Conservation (phyloP, 2,888 invertebrate genomes). For the Ochropleura plecta region DNA sequence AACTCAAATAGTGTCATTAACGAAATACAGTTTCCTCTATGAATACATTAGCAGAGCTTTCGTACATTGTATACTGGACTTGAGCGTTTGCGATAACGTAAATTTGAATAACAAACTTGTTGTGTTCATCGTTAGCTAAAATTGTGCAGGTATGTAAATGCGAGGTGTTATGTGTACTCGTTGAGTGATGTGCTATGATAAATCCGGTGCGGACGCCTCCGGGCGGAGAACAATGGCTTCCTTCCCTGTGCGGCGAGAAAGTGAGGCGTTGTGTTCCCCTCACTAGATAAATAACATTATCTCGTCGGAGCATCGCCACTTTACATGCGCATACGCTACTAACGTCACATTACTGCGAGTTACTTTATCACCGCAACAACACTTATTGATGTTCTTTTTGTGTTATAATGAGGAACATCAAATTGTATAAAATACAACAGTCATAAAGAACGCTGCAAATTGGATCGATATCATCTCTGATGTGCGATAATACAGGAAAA, state of each 20-base stretch:
- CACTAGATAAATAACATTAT: conserved; percentile 79
- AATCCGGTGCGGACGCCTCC: conserved; percentile 73
- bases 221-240: conserved; percentile 78
- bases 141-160: conserved; percentile 76
- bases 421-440: conserved; percentile 53
- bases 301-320: conserved; percentile 67
- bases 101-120: conserved; percentile 72
- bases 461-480: conserved; percentile 40
- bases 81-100: conserved; percentile 67
- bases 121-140: conserved; percentile 75
- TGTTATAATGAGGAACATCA: conserved; percentile 66
- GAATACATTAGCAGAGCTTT: conserved; percentile 68
- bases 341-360: conserved; percentile 70
- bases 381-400: conserved; percentile 73
- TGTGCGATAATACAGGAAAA: conserved; percentile 26
- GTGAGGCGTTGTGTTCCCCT: conserved; percentile 72
- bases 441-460: conserved; percentile 48
- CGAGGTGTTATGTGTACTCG: conserved; percentile 70
- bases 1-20: conserved; percentile 79
- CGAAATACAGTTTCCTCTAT: conserved; percentile 73
- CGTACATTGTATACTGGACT: conserved; percentile 69
- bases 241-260: conserved; percentile 75
- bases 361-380: conserved; percentile 67
- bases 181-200: conserved; percentile 66
- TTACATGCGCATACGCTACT: conserved; percentile 78